These are phyloP conservation scores for Xestoiulus laeticollis DNA, from an alignment of 2,888 invertebrate species.

Conservation along the genomic window DNA sequence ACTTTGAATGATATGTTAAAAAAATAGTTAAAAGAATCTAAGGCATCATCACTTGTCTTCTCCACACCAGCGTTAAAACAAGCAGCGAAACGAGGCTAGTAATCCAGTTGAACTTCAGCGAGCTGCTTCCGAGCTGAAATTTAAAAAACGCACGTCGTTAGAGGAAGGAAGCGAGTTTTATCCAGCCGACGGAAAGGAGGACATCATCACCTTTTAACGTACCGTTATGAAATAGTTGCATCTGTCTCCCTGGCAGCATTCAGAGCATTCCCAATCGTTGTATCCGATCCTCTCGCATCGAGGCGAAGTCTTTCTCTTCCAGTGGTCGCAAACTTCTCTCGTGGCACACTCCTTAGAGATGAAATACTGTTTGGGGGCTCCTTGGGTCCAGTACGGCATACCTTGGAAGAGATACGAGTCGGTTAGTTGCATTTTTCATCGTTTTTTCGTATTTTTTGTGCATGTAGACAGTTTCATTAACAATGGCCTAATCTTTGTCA, in stretches of 20 bases:
- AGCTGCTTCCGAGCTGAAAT: conserved; percentile 8
- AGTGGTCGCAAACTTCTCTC: conserved; percentile 78
- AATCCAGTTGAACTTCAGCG: not conserved
- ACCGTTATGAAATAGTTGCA: conserved; percentile 96
- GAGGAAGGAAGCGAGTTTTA: no score
- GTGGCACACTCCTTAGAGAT: conserved; percentile 90
- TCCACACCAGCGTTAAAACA: not conserved
- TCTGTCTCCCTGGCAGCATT: conserved; percentile 94
- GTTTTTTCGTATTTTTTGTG: no score
- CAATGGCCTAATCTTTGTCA: no score
- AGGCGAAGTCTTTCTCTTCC: conserved; percentile 76
- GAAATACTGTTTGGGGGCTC: conserved; percentile 91
- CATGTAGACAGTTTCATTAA: no score
- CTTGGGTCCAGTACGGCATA: conserved; percentile 94
- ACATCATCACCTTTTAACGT: conserved; percentile 57
- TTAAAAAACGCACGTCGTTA: not conserved
- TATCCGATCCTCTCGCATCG: conserved; percentile 91
- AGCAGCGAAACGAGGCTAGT: not conserved
- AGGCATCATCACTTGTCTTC: not conserved
- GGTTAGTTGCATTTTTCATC: not conserved
- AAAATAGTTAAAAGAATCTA: not conserved
- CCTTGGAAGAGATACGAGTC: conserved; percentile 64
- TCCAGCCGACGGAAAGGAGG: no score
- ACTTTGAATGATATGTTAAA: not conserved
- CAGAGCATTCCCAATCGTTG: conserved; percentile 95